These are phyloP conservation scores for Lepas anatifera DNA, from an alignment of 2,888 invertebrate species.

Conservation along the genomic window DNA sequence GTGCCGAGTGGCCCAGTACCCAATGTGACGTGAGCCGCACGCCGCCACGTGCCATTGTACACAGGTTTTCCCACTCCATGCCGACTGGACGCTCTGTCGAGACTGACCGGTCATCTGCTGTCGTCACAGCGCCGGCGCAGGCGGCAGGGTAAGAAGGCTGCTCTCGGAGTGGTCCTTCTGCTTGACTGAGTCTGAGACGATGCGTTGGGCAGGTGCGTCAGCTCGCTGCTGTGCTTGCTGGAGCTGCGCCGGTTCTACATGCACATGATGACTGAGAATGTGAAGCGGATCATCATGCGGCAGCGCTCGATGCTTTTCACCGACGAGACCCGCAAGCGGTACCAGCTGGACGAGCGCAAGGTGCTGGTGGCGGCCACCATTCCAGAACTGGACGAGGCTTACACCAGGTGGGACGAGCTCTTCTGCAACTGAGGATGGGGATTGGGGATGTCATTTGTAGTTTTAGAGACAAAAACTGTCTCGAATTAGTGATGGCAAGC, in stretches of 20 bases:
- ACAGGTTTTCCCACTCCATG: no score
- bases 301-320: constrained; percentile 64
- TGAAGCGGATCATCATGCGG: constrained; percentile 71
- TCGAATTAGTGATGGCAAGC: no score
- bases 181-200: no score
- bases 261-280: constrained; percentile 85
- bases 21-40: no score
- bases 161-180: no score
- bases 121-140: no score
- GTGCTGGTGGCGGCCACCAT: constrained; percentile 77
- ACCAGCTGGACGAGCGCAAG: constrained; percentile 60
- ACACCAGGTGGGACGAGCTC: constrained; percentile 50
- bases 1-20: no score
- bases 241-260: constrained; percentile 79
- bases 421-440: neutral
- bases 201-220: constrained; percentile 43
- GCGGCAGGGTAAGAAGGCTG: no score
- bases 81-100: no score
- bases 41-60: no score
- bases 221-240: constrained; percentile 71
- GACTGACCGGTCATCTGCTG: no score
- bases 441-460: neutral
- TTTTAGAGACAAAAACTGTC: no score
- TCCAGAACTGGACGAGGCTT: constrained; percentile 77
- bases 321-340: constrained; percentile 54